phyloP scores from a whole-genome alignment of 92 coral and sea anemone species.

The Zoanthus sociatus region DNA sequence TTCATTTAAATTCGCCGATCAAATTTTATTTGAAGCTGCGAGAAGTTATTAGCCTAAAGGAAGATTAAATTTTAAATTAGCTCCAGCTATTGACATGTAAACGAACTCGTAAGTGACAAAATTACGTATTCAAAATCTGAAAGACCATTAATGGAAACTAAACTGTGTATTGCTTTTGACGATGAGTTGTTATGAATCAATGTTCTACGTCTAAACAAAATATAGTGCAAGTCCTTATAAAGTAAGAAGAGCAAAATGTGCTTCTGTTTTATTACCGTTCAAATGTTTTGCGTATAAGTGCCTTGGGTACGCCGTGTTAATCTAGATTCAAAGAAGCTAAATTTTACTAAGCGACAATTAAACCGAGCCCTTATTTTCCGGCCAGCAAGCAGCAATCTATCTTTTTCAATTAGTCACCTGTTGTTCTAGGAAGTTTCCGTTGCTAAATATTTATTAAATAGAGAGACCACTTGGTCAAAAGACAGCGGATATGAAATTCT shows the following conservation, averaged over 20 bases:
- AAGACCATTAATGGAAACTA: neutral
- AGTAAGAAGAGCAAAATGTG: slow-evolving; percentile 56
- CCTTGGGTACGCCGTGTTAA: neutral
- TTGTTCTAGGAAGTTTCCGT: slow-evolving; percentile 83
- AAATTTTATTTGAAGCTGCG: slow-evolving; percentile 69
- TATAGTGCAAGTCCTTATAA: slow-evolving; percentile 54
- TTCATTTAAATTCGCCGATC: slow-evolving; percentile 74
- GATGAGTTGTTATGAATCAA: slow-evolving; percentile 42
- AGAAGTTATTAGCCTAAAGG: slow-evolving; percentile 74
- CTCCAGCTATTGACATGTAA: slow-evolving; percentile 50
- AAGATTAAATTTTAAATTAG: slow-evolving; percentile 74
- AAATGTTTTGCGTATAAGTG: neutral
- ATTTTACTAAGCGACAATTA: slow-evolving; percentile 19
- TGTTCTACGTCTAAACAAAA: slow-evolving; percentile 44
- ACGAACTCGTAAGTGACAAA: slow-evolving; percentile 39
- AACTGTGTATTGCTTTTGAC: slow-evolving; percentile 15
- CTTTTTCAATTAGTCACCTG: slow-evolving; percentile 88
- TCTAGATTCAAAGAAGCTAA: neutral
- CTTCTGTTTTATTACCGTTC: neutral
- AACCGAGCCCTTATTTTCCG: slow-evolving; percentile 60
- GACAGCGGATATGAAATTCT: slow-evolving; percentile 83
- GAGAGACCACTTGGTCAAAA: slow-evolving; percentile 78
- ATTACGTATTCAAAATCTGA: slow-evolving; percentile 23
- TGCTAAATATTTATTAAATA: slow-evolving; percentile 85
- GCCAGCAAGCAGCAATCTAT: slow-evolving; percentile 68